phyloP scores from a whole-genome alignment of 2,888 invertebrate species.

The Mantis religiosa region DNA sequence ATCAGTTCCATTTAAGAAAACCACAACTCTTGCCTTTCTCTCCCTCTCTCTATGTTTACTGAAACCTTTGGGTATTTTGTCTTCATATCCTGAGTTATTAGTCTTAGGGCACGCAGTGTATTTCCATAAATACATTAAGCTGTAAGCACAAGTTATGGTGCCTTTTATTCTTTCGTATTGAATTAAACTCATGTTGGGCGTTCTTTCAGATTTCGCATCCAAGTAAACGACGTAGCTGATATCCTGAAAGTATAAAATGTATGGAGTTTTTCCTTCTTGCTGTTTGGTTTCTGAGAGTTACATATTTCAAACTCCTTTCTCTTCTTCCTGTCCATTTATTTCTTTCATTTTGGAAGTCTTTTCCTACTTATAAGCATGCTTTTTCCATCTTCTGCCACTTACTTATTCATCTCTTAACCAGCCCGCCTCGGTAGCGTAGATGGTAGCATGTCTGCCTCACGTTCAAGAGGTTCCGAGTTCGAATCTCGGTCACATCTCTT shows the following conservation, averaged over 20 bases:
- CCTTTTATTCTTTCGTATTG: not conserved
- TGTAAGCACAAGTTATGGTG: not conserved
- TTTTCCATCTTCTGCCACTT: not conserved
- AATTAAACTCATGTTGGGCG: not conserved
- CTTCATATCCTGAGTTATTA: not conserved
- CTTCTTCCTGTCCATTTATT: not conserved
- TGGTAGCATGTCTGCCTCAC: no score
- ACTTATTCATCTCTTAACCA: not conserved
- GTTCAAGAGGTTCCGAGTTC: no score
- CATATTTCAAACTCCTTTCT: not conserved
- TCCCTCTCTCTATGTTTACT: not conserved
- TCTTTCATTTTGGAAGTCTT: not conserved
- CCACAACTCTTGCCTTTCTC: not conserved
- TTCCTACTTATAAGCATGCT: not conserved
- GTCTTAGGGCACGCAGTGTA: not conserved
- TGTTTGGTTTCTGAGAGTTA: no score
- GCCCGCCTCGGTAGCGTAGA: no score
- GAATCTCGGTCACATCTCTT: no score
- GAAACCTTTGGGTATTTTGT: not conserved
- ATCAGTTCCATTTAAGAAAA: not conserved
- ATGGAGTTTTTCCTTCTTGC: no score
- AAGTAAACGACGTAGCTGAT: no score
- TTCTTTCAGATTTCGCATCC: no score
- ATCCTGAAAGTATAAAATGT: no score
- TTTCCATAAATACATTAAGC: not conserved